Conservation (phyloP, 2,113 vertebrate species). For the Cnemophilus loriae region DNA sequence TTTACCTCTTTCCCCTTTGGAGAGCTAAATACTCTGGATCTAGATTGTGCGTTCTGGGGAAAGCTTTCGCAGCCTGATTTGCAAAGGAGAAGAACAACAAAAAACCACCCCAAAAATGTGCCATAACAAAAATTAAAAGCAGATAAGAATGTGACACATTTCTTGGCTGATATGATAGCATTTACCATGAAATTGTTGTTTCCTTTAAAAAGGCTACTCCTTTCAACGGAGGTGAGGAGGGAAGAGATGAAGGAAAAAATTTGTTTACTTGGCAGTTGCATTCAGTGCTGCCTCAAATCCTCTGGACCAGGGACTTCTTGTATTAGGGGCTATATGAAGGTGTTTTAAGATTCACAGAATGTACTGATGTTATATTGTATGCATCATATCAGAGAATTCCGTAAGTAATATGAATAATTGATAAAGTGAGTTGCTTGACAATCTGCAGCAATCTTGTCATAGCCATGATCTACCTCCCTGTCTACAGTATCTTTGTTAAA, state of each 20-base stretch:
- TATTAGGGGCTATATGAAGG: not conserved
- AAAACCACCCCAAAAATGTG: not conserved
- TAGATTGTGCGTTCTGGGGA: fast-evolving
- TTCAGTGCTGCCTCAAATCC: not conserved
- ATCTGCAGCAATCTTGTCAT: not conserved
- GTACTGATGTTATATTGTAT: not conserved
- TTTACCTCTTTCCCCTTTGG: not conserved
- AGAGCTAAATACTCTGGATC: not conserved
- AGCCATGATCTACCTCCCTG: not conserved
- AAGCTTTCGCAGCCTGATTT: not conserved
- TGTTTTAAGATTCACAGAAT: not conserved
- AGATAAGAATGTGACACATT: not conserved
- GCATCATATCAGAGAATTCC: not conserved
- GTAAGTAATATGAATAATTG: not conserved
- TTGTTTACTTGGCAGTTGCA: not conserved
- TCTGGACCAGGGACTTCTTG: not conserved
- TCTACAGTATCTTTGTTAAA: not conserved
- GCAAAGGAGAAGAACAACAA: not conserved
- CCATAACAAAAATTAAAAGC: not conserved
- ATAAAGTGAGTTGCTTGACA: not conserved
- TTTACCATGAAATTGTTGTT: not conserved
- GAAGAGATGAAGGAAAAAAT: not conserved
- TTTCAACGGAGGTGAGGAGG: not conserved
- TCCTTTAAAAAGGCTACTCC: not conserved
- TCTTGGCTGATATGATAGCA: not conserved